Percentiles rank a stretch among this genome's conserved stretches.
Evolutionary conservation across 2,888 invertebrate genomes (phyloP).

Genomic region (Thymelicus lineola): DNA sequence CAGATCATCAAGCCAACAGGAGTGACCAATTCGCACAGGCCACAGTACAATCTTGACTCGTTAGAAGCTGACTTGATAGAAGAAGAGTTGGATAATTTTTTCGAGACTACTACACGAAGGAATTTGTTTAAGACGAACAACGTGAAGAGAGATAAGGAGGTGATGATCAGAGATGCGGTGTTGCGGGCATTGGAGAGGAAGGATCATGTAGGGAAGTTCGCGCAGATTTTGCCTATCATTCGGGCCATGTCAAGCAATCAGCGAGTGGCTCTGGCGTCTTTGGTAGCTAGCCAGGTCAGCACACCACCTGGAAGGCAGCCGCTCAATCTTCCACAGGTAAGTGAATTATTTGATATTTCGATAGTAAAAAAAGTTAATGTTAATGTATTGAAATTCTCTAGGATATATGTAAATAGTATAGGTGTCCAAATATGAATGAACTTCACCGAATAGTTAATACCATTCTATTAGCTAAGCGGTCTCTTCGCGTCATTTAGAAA

Average conservation of each 20-base stretch:
- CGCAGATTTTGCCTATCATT: slow-evolving; percentile 87
- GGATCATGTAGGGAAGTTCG: slow-evolving; percentile 85
- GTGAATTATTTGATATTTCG: no score
- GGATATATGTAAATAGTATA: no score
- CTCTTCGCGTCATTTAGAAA: no score
- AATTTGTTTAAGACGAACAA: slow-evolving; percentile 61
- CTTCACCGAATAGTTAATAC: no score
- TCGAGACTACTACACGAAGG: slow-evolving; percentile 56
- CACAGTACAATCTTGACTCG: slow-evolving; percentile 77
- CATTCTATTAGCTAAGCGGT: no score
- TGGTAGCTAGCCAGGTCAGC: slow-evolving; percentile 87
- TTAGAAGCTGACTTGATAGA: slow-evolving; percentile 56
- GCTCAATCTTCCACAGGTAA: slow-evolving; percentile 85
- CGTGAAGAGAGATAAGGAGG: slow-evolving; percentile 69
- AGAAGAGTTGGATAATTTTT: slow-evolving; percentile 59
- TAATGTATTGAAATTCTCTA: no score
- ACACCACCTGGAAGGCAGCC: slow-evolving; percentile 81
- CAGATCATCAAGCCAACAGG: slow-evolving; percentile 65
- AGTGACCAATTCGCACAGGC: slow-evolving; percentile 76
- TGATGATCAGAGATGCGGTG: slow-evolving; percentile 81
- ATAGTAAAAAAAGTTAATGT: no score
- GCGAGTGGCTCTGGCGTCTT: slow-evolving; percentile 85
- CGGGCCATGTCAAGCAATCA: slow-evolving; percentile 87
- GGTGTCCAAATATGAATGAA: no score
- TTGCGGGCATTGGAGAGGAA: slow-evolving; percentile 84